phyloP scores from a whole-genome alignment of 2,797 vertebrate genomes.

The Oceanodroma leucorhoa region DNA sequence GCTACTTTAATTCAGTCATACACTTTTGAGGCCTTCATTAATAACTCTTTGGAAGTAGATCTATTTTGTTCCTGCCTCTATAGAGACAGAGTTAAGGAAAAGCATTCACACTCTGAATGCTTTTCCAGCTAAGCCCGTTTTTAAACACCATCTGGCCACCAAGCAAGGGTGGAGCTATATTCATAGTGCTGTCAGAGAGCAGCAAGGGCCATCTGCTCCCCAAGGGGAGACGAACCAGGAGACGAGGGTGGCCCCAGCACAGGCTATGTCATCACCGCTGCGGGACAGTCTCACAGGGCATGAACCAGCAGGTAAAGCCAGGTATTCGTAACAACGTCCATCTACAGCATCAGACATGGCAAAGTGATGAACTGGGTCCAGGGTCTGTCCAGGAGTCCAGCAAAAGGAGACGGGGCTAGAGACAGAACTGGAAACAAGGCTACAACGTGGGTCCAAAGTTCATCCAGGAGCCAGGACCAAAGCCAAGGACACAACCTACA shows the following conservation, averaged over 20 bases:
- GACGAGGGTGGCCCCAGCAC: not conserved
- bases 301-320: not conserved
- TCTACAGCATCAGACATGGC: not conserved
- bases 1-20: not conserved
- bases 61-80: not conserved
- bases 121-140: conserved; percentile 25
- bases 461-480: not conserved
- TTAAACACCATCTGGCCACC: not conserved
- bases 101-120: not conserved
- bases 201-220: not conserved
- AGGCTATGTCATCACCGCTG: accelerated
- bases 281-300: not conserved
- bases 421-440: not conserved
- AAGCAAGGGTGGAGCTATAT: not conserved
- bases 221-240: not conserved
- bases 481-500: not conserved
- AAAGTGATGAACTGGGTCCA: not conserved
- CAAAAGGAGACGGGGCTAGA: not conserved
- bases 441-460: not conserved
- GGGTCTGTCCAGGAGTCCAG: not conserved
- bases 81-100: not conserved
- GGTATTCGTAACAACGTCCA: not conserved
- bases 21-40: not conserved
- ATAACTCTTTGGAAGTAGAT: not conserved
- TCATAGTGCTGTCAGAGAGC: not conserved